Base-by-base conservation (phyloP, 2,797 vertebrate genomes). In the Pygocentrus nattereri region DNA sequence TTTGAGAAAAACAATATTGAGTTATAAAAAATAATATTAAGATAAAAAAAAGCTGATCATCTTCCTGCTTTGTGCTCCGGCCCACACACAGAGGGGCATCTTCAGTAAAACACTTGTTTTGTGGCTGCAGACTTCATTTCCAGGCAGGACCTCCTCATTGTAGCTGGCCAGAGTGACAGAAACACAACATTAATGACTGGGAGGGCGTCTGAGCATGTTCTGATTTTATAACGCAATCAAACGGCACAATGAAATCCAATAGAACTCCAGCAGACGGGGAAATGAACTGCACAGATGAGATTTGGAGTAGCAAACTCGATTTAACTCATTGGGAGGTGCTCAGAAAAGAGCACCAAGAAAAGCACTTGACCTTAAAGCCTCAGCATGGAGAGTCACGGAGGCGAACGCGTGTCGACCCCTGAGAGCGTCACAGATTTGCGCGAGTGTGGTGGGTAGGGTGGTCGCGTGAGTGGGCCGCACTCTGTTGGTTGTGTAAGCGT, bases 261-360 rank as follows among this genome's bases (percentile, higher is more conserved):
- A 50, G 31, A 59, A 23, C 38, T 38, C 3, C 58, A 4, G 67
- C 47, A 65, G 58, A 47, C 68, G 2, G 47, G 59, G 71, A 72
- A 82, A 82, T 65, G 49, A 77, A 82, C 74, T 77, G 67, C 6
- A 25, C 23, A 58, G 68, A 77, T 77, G 74, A 30, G 44, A 73
- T 78, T 71, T 47, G 31, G 65, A 7, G 59, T 2, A 5, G 47
- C 68, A 71, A 76, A 77, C 80, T 82, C 74, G 5, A 77, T 77
- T 77, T 58, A 34, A 62, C 68, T 80, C 54, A 65, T 31, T 69
- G 79, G 34, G 38, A 58, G 49, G 58, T 47, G 71, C 62, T 49
- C 49, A 27, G 64, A 65, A 52, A 52, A 69, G 15, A 58, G 31
- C 54, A 76, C 74, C 18, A 18, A 7, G 56, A 6, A 52, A 49